Conservation (phyloP, 2,113 vertebrate species). For the Propithecus coquereli region DNA sequence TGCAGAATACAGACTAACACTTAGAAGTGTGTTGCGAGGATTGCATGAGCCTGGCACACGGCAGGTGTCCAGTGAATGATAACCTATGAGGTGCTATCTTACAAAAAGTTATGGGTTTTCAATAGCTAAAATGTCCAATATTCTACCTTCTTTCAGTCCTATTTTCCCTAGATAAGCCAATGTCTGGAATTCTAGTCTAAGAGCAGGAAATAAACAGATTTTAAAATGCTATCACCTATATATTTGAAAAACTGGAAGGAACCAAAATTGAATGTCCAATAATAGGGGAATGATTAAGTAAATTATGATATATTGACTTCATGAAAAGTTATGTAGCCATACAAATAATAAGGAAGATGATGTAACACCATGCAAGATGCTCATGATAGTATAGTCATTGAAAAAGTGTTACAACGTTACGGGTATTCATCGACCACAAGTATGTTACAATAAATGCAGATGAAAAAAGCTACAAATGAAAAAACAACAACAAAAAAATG, state of each 20-base stretch:
- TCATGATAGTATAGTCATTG: neutral
- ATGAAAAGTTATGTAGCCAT: neutral
- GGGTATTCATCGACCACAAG: neutral
- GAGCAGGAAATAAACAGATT: neutral
- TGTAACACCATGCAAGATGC: neutral
- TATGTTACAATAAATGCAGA: neutral
- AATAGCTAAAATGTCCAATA: neutral
- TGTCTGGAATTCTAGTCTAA: neutral
- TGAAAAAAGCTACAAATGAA: neutral
- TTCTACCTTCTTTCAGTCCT: neutral
- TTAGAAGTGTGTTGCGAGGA: neutral
- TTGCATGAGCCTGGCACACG: neutral
- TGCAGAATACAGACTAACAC: neutral
- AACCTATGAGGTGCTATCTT: neutral
- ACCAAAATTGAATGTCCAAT: neutral
- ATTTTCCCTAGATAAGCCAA: neutral
- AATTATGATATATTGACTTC: neutral
- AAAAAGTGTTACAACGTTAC: neutral
- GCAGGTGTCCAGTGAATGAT: neutral
- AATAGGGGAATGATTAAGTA: neutral
- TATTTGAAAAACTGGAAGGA: neutral
- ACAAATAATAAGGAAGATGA: neutral
- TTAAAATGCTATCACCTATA: neutral
- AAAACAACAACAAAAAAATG: neutral
- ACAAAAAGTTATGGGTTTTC: neutral